phyloP scores from a whole-genome alignment of 2,888 invertebrate genomes.

The Xanthia icteritia region DNA sequence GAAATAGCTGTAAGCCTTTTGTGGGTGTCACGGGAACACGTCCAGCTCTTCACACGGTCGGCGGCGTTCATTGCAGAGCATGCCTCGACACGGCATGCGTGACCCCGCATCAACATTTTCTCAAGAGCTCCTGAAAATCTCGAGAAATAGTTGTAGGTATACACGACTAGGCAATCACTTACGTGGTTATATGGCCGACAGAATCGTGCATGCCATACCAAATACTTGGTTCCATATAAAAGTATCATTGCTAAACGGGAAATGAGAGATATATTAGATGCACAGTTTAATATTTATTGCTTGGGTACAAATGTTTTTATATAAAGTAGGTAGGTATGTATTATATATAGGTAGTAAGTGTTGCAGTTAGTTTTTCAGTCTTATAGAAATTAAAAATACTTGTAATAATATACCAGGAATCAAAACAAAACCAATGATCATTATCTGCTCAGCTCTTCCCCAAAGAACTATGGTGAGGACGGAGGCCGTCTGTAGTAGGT shows the following conservation, averaged over 20 bases:
- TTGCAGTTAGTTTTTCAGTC: neutral
- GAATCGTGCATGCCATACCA: constrained; percentile 62
- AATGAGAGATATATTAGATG: constrained; percentile 46
- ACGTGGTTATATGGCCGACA: constrained; percentile 61
- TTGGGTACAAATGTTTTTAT: constrained; percentile 14
- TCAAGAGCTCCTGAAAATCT: constrained; percentile 71
- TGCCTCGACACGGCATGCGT: constrained; percentile 76
- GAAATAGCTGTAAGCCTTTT: constrained; percentile 21
- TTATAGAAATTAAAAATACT: neutral
- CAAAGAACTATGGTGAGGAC: neutral
- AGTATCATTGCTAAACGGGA: constrained; percentile 44
- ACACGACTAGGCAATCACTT: constrained; percentile 65
- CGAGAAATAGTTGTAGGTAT: constrained; percentile 54
- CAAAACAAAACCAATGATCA: neutral
- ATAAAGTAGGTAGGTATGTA: neutral
- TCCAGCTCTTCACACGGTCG: constrained; percentile 75
- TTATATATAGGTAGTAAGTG: too few relatives aligned
- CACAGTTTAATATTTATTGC: constrained; percentile 29
- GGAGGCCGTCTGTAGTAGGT: neutral
- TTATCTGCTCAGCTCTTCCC: neutral
- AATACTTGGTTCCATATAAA: constrained; percentile 47
- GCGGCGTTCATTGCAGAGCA: constrained; percentile 67
- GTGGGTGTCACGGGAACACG: constrained; percentile 63
- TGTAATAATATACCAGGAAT: neutral
- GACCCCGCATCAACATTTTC: constrained; percentile 80